phyloP scores from a whole-genome alignment of 2,113 vertebrate species.

The Caranx melampygus region DNA sequence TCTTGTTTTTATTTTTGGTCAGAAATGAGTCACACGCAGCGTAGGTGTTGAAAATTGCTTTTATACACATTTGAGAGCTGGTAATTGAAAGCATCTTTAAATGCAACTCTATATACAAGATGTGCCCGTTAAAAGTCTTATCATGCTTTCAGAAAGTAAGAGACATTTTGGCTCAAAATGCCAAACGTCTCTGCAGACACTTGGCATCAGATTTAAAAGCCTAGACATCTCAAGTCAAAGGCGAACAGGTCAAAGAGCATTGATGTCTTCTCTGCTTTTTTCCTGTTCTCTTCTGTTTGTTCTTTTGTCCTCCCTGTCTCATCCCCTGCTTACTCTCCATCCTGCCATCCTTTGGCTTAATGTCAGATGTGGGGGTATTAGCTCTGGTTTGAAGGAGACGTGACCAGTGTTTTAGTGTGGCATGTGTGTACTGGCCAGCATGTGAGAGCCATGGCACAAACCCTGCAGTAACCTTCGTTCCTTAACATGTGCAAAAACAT shows the following conservation, averaged over 20 bases:
- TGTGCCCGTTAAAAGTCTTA: neutral
- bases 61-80: slow-evolving; percentile 9
- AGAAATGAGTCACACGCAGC: slow-evolving; percentile 31
- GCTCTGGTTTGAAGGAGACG: slow-evolving; percentile 30
- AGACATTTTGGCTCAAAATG: slow-evolving; percentile 7
- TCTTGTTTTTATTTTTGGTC: slow-evolving; percentile 21
- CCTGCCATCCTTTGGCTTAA: slow-evolving; percentile 54
- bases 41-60: slow-evolving; percentile 7
- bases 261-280: slow-evolving; percentile 17
- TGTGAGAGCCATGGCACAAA: neutral
- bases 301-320: slow-evolving; percentile 7
- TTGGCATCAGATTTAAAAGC: neutral
- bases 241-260: slow-evolving; percentile 24
- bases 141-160: neutral
- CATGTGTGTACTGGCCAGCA: neutral
- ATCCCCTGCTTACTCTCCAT: slow-evolving; percentile 37
- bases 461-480: neutral
- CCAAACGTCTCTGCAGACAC: neutral
- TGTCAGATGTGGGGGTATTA: slow-evolving; percentile 61
- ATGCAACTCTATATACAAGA: slow-evolving; percentile 7
- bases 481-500: neutral
- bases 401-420: slow-evolving; percentile 48
- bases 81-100: neutral
- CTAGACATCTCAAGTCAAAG: slow-evolving; percentile 40
- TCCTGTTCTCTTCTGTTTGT: slow-evolving; percentile 13